Evolutionary conservation across 2,113 vertebrate species (phyloP), one percentile per base, ranked within the genome.

Genomic region (Bucco capensis): DNA sequence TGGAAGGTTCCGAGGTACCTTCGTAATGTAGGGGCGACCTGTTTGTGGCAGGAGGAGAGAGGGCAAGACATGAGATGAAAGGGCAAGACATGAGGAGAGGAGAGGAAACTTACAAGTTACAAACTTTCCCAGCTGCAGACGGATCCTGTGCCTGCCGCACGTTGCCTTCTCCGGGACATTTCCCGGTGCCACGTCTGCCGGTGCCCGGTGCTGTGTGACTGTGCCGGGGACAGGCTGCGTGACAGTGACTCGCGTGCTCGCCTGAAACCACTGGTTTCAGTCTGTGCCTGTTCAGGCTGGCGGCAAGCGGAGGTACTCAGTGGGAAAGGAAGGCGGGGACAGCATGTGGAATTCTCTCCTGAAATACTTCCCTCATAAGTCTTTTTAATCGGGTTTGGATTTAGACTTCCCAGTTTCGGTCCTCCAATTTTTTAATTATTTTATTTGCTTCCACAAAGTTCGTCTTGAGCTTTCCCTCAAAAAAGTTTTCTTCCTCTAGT

Each of bases 61-160:
- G 9, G 19, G 15, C 57, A 33, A 33, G 23, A n/a, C 4, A 8
- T 8, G 16, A 35, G 30, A 10, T 7, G 16, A 37, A 19, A 15
- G 2, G 19, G 22, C 10, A 22, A 3, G 5, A 14, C 5, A 27
- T 8, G 6, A 10, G 12, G 14, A 5, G 3, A 49, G 22, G 8
- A 12, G 23, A 10, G 6, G 5, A 53, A 64, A 42, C 31, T 10
- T n/a, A 42, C 8, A 19, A 22, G 2, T 28, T 81, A 23, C 8
- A 25, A 73, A 47, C 70, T 81, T 35, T 5, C 33, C 25, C 69
- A n/a, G 61, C 6, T 18, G 77, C 64, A 10, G 27, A 12, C 18
- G 24, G 44, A 14, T 72, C 38, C 87, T 30, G 37, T 9, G 16
- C 42, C n/a, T 1, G 53, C 30, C 22, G 14, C 28, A 31, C 33